phyloP scores from a whole-genome alignment of 1,140 invertebrate genomes.

The Cardiocondyla obscurior region DNA sequence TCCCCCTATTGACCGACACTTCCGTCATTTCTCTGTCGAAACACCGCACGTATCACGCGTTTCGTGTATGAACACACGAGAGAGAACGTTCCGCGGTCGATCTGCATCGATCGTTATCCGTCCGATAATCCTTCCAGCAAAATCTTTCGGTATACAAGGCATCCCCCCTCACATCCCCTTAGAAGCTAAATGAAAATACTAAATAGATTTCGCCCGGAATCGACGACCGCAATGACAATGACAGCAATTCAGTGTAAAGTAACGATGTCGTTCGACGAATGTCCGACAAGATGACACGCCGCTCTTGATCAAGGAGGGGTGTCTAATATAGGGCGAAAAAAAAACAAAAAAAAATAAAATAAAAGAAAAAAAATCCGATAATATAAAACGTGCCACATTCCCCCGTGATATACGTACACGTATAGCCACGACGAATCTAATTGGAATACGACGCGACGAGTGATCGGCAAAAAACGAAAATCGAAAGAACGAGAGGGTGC shows the following conservation, averaged over 20 bases:
- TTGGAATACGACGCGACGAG: constrained; percentile 26
- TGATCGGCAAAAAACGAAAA: constrained; percentile 50
- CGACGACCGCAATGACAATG: constrained; percentile 70
- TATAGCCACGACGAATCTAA: constrained; percentile 36
- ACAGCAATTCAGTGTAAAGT: constrained; percentile 59
- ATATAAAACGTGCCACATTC: not conserved
- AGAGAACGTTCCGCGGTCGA: constrained; percentile 27
- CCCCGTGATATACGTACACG: constrained; percentile 30
- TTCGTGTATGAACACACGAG: constrained; percentile 61
- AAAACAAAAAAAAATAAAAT: constrained; percentile 8
- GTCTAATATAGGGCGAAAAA: constrained; percentile 5
- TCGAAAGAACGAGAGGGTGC: constrained; percentile 39
- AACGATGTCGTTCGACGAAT: constrained; percentile 34
- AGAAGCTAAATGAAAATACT: constrained; percentile 22
- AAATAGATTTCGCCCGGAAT: constrained; percentile 57
- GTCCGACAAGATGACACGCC: constrained; percentile 8
- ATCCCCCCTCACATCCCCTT: not conserved
- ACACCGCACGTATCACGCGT: constrained; percentile 70
- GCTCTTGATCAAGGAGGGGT: constrained; percentile 20
- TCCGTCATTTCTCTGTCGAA: constrained; percentile 49
- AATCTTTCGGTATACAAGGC: constrained; percentile 35
- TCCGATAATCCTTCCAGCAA: constrained; percentile 18
- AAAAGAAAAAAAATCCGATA: constrained; percentile 4
- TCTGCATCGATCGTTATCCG: constrained; percentile 19
- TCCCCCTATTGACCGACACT: constrained; percentile 7